These are phyloP conservation scores for Arvicanthis niloticus DNA, from an alignment of 2,113 vertebrate genomes.

Conservation along the genomic window DNA sequence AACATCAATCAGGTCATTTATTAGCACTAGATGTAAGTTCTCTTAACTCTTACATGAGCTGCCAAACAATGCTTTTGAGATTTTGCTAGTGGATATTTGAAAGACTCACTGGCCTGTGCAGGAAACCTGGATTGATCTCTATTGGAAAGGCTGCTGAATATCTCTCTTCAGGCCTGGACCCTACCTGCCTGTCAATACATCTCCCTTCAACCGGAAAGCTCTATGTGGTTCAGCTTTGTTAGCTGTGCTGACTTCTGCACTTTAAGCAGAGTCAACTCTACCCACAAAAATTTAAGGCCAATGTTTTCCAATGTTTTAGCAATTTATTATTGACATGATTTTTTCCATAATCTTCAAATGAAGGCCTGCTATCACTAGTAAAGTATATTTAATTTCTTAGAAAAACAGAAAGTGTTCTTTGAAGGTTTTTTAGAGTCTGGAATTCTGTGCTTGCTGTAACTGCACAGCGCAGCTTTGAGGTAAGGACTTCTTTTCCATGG, in stretches of 20 bases:
- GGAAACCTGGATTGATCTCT: neutral
- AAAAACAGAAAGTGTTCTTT: neutral
- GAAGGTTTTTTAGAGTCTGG: neutral
- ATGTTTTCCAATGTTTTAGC: neutral
- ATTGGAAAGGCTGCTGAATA: neutral
- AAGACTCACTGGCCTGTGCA: neutral
- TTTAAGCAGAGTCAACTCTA: neutral
- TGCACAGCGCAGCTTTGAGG: neutral
- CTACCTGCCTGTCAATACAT: neutral
- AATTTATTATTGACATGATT: neutral
- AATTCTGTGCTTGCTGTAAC: neutral
- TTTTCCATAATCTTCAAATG: neutral
- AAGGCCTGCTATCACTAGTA: neutral
- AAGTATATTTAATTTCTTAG: neutral
- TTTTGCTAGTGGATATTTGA: neutral
- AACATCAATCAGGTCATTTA: neutral
- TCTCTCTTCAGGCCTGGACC: neutral
- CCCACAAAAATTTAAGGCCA: neutral
- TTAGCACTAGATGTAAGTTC: neutral
- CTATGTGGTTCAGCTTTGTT: neutral
- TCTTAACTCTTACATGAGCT: neutral
- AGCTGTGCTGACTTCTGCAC: neutral
- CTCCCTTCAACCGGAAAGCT: neutral
- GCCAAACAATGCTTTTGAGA: neutral
- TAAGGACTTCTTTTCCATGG: neutral